A percentile compares a stretch with the other conserved stretches of the same genome.
These are phyloP conservation scores for Phrixothrix hirtus DNA, from an alignment of 2,888 invertebrate species.

Conservation along the genomic window DNA sequence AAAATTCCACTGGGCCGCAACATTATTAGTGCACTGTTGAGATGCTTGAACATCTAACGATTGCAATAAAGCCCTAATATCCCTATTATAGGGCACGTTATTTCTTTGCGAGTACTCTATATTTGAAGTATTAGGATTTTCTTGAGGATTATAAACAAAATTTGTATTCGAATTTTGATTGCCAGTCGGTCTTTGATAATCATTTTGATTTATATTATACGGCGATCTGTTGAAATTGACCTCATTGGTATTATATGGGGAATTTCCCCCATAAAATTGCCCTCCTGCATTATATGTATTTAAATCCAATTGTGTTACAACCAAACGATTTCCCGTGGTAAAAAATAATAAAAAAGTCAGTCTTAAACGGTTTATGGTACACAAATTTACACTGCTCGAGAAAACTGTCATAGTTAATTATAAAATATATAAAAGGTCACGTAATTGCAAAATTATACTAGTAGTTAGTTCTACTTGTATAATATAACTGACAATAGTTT, in stretches of 20 bases:
- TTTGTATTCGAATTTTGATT: background rate
- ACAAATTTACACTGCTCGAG: background rate
- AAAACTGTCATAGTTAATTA: background rate
- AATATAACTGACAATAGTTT: slow-evolving; percentile 45
- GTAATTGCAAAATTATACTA: slow-evolving; percentile 25
- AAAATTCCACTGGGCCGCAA: slow-evolving; percentile 88
- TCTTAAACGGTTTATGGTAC: slow-evolving; percentile 1
- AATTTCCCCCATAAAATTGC: slow-evolving; percentile 3
- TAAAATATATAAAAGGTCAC: no score
- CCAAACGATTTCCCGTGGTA: background rate
- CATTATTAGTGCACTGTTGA: slow-evolving; percentile 81
- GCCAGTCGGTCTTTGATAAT: background rate
- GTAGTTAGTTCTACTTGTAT: slow-evolving; percentile 39
- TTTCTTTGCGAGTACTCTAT: slow-evolving; percentile 5
- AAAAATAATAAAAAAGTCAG: slow-evolving; percentile 1
- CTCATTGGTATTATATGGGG: slow-evolving; percentile 4
- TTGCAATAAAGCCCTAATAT: slow-evolving; percentile 63
- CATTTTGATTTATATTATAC: slow-evolving; percentile 3
- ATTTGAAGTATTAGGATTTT: slow-evolving; percentile 2
- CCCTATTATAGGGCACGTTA: slow-evolving; percentile 28
- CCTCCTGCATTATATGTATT: background rate
- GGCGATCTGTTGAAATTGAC: slow-evolving; percentile 1
- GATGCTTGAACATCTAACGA: slow-evolving; percentile 77
- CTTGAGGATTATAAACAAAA: background rate
- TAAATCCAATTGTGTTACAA: slow-evolving; percentile 39